Percentiles rank a stretch among this genome's conserved stretches.
Evolutionary conservation across 2,888 invertebrate species (phyloP).

Genomic region (Dasysyrphus albostriatus): DNA sequence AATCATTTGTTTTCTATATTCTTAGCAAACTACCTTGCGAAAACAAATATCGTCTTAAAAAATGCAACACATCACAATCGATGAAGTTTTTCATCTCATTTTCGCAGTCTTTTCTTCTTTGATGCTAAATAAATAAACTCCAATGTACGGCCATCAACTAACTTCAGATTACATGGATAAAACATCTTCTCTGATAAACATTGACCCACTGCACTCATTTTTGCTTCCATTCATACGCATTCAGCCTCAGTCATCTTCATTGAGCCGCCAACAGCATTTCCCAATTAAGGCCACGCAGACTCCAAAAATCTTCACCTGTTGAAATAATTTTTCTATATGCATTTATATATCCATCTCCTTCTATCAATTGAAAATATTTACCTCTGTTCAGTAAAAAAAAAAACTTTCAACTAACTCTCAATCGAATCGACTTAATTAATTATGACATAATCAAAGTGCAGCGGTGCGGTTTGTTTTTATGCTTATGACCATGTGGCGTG

Average conservation of each 20-base stretch:
- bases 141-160: constrained; percentile 28
- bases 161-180: constrained; percentile 20
- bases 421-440: constrained; percentile 71
- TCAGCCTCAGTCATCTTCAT: constrained; percentile 55
- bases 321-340: constrained; percentile 1
- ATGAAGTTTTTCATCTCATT: constrained; percentile 25
- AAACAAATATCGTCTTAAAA: background rate
- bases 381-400: constrained; percentile 13
- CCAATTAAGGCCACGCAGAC: constrained; percentile 64
- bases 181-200: constrained; percentile 78
- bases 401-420: constrained; percentile 40
- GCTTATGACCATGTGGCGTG: constrained; percentile 65
- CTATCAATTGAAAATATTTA: constrained; percentile 45
- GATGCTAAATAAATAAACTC: constrained; percentile 24
- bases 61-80: no score
- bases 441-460: constrained; percentile 72
- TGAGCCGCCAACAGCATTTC: background rate
- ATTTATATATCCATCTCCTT: constrained; percentile 3
- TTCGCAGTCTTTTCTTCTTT: background rate
- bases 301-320: constrained; percentile 49
- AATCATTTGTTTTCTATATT: no score
- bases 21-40: background rate
- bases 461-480: constrained; percentile 21
- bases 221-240: constrained; percentile 63
- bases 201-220: constrained; percentile 83